Evolutionary conservation across 2,888 invertebrate species (phyloP).

Genomic region (Ellobium chinense): DNA sequence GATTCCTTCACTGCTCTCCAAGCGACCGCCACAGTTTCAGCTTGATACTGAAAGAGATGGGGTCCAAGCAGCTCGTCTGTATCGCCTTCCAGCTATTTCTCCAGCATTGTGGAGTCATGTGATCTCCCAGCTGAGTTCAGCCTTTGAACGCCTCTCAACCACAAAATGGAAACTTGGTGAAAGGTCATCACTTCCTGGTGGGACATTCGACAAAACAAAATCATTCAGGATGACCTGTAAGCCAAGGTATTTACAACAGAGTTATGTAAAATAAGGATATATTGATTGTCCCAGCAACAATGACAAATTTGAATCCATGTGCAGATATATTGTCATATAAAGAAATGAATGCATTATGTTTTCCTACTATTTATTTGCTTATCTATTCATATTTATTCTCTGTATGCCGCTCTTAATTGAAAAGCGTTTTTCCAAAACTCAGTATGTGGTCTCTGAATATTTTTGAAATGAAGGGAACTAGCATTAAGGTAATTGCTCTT

Average conservation of each 20-base stretch:
- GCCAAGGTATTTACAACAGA: slow-evolving; percentile 18
- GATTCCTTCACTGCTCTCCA: slow-evolving; percentile 67
- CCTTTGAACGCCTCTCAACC: slow-evolving; percentile 41
- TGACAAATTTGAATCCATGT: too few species aligned
- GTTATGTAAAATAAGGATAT: too few species aligned
- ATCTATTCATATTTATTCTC: too few species aligned
- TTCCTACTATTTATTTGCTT: too few species aligned
- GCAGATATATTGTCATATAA: too few species aligned
- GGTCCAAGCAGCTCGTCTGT: slow-evolving; percentile 58
- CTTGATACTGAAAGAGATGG: slow-evolving; percentile 11
- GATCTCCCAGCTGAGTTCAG: slow-evolving; percentile 33
- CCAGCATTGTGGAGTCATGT: slow-evolving; percentile 69
- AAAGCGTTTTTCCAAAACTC: too few species aligned
- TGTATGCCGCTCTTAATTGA: too few species aligned
- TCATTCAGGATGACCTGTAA: slow-evolving; percentile 23
- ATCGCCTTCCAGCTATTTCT: slow-evolving; percentile 69
- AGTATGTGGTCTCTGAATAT: too few species aligned
- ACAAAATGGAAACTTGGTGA: slow-evolving; percentile 34
- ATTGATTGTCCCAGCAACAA: too few species aligned
- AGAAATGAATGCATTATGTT: too few species aligned
- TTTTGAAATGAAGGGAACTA: too few species aligned
- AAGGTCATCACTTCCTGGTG: neutral
- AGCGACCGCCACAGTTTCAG: slow-evolving; percentile 46
- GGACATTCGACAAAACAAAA: slow-evolving; percentile 22
- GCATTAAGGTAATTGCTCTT: too few species aligned